A percentile compares a stretch with the other conserved stretches of the same genome.
Conservation (phyloP, 2,113 vertebrate species). For the Alethe castanea region DNA sequence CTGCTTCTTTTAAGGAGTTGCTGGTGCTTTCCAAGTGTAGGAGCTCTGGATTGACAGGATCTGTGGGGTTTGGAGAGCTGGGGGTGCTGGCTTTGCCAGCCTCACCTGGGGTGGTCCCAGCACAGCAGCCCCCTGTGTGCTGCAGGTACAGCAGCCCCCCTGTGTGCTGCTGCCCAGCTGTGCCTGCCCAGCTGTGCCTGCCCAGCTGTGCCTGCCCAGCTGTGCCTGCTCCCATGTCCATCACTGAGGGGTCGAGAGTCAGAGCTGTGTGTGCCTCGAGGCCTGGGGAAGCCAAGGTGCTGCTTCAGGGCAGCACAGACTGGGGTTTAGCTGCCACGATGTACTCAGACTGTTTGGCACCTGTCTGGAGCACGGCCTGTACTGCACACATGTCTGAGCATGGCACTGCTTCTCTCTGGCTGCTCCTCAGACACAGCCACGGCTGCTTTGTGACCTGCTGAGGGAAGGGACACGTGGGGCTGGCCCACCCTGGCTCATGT, state of each 20-base stretch:
- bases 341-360: too few relatives aligned
- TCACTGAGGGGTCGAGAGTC: too few relatives aligned
- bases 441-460: background rate
- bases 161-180: background rate
- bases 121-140: fast-evolving
- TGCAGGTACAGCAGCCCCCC: background rate
- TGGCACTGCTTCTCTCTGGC: background rate
- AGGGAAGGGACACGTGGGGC: background rate
- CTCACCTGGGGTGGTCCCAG: fast-evolving
- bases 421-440: background rate
- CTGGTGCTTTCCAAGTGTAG: background rate
- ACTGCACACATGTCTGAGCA: background rate
- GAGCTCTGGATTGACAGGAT: background rate
- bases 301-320: background rate
- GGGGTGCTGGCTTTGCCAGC: background rate
- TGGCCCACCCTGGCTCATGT: background rate
- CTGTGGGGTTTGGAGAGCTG: background rate
- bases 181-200: background rate
- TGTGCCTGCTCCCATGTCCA: background rate
- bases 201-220: too few relatives aligned
- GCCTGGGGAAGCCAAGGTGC: background rate
- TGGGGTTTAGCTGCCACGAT: background rate
- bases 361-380: background rate
- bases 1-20: background rate
- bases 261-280: fast-evolving